Conservation (phyloP, 92 coral and sea anemone species). For the Diadumene lineata region DNA sequence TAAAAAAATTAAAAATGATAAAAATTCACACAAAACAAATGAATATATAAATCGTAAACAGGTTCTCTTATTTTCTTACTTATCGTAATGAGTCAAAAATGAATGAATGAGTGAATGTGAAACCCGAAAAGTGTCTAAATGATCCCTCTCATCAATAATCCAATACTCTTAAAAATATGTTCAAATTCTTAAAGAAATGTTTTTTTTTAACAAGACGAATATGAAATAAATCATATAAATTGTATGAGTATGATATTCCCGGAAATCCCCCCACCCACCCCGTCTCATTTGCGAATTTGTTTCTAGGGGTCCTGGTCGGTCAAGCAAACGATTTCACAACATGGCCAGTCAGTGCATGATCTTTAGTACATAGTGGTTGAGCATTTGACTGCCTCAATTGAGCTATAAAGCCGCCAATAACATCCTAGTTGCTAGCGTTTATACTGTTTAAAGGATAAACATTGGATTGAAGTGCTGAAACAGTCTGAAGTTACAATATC, state of each 20-base stretch:
- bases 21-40: too few relatives aligned
- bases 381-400: slow-evolving; percentile 3
- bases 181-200: too few relatives aligned
- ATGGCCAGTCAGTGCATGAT: slow-evolving; percentile 13
- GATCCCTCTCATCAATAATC: too few relatives aligned
- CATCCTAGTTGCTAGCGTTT: not conserved
- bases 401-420: not conserved
- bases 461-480: not conserved
- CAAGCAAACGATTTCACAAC: slow-evolving; percentile 8
- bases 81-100: too few relatives aligned
- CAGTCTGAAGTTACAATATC: not conserved
- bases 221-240: too few relatives aligned
- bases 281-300: not conserved
- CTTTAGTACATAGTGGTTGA: not conserved
- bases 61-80: too few relatives aligned
- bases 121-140: too few relatives aligned
- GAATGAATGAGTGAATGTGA: too few relatives aligned
- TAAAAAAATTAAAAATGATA: too few relatives aligned
- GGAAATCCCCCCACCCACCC: slow-evolving; percentile 26
- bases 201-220: too few relatives aligned
- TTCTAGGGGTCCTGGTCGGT: slow-evolving; percentile 8
- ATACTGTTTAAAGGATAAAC: not conserved
- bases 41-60: too few relatives aligned
- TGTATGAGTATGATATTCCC: not conserved
- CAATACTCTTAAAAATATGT: too few relatives aligned